These are phyloP conservation scores for Cantharis lateralis DNA, from an alignment of 2,888 invertebrate species.

Conservation along the genomic window DNA sequence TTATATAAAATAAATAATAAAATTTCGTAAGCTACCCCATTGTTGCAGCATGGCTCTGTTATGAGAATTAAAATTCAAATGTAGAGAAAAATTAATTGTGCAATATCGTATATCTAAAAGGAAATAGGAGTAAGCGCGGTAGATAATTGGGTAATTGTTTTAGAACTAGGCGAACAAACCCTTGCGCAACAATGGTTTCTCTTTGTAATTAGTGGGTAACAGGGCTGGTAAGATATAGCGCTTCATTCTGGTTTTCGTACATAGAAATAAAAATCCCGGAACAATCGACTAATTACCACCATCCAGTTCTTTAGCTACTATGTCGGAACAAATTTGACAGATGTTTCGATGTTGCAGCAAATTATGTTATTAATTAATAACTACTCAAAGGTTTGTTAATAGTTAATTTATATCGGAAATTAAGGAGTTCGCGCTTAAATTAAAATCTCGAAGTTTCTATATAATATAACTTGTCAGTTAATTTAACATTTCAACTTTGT, in stretches of 20 bases:
- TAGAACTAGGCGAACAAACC: slow-evolving; percentile 45
- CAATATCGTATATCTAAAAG: slow-evolving; percentile 16
- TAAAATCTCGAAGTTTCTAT: background rate
- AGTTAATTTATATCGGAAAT: background rate
- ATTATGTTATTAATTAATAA: background rate
- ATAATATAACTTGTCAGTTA: background rate
- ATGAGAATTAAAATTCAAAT: background rate
- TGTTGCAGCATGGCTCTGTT: background rate
- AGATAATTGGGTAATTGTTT: slow-evolving; percentile 51
- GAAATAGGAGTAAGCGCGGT: slow-evolving; percentile 28
- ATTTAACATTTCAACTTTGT: background rate
- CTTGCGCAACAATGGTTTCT: slow-evolving; percentile 49
- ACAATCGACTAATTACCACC: slow-evolving; percentile 42
- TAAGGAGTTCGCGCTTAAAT: background rate
- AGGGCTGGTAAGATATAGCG: slow-evolving; percentile 45
- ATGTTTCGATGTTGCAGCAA: background rate
- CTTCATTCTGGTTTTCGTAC: slow-evolving; percentile 36
- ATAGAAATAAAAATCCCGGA: slow-evolving; percentile 34
- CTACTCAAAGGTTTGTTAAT: background rate
- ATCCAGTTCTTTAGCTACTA: slow-evolving; percentile 25
- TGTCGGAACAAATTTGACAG: background rate
- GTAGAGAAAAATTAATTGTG: slow-evolving; percentile 5
- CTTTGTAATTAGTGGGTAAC: slow-evolving; percentile 50
- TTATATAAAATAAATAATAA: background rate
- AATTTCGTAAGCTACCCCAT: background rate